A percentile compares a stretch with the other conserved stretches of the same genome.
These are phyloP conservation scores for Ptilodon capucinus DNA, from an alignment of 2,888 invertebrate genomes.

Conservation along the genomic window DNA sequence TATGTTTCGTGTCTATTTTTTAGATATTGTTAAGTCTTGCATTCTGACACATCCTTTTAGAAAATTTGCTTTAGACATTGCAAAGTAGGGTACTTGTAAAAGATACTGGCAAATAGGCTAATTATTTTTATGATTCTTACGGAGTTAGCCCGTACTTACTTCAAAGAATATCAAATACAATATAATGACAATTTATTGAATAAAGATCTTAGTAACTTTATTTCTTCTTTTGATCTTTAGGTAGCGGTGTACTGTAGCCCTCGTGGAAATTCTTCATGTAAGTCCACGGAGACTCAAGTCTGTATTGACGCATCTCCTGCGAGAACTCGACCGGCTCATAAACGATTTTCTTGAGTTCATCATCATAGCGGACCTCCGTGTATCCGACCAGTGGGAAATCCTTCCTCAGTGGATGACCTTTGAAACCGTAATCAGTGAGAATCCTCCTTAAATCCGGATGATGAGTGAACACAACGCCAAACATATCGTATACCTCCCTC, in stretches of 20 bases:
- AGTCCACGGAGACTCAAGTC: slow-evolving; percentile 68
- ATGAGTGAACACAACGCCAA: slow-evolving; percentile 65
- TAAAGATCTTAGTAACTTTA: background rate
- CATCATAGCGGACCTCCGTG: slow-evolving; percentile 71
- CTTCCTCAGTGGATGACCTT: slow-evolving; percentile 71
- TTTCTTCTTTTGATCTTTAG: slow-evolving; percentile 19
- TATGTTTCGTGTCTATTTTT: no score
- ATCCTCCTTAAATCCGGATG: slow-evolving; percentile 72
- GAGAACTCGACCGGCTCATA: slow-evolving; percentile 71
- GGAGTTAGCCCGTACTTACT: no score
- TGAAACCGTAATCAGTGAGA: slow-evolving; percentile 72
- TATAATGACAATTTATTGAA: background rate
- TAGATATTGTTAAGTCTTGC: no score
- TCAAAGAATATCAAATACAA: no score
- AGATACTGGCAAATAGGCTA: no score
- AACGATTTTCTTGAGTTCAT: slow-evolving; percentile 69
- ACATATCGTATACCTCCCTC: slow-evolving; percentile 73
- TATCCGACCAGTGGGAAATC: slow-evolving; percentile 73
- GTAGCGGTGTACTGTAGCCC: slow-evolving; percentile 47
- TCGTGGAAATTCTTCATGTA: slow-evolving; percentile 65
- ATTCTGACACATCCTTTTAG: no score
- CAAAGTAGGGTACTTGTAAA: no score
- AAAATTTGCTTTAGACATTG: no score
- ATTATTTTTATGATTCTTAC: no score
- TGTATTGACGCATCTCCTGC: slow-evolving; percentile 58